Percentiles rank a stretch among this genome's conserved stretches.
These are phyloP conservation scores for Phainopepla nitens DNA, from an alignment of 2,113 vertebrate genomes.

Conservation along the genomic window DNA sequence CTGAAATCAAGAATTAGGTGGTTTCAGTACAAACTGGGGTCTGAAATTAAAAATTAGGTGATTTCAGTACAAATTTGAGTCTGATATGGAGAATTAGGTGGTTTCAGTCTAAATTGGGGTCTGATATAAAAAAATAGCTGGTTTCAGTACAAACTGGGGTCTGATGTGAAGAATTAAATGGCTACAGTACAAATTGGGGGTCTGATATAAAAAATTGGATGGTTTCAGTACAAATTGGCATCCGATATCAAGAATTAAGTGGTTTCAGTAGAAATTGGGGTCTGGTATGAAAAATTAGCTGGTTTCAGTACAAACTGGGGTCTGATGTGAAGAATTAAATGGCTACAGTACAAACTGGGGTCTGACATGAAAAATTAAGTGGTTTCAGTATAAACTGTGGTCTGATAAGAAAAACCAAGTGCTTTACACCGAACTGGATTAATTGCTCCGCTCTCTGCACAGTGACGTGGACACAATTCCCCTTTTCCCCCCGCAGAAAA, in stretches of 20 bases:
- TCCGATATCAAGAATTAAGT: not conserved
- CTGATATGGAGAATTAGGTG: not conserved
- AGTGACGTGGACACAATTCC: fast-evolving
- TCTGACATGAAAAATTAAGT: no score
- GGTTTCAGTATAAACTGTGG: not conserved
- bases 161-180: fast-evolving
- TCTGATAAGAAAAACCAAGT: not conserved
- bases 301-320: no score
- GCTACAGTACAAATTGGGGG: not conserved
- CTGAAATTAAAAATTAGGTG: no score
- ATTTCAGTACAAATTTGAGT: not conserved
- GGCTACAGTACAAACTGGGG: not conserved
- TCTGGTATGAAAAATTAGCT: no score
- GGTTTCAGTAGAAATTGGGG: no score
- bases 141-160: no score
- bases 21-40: not conserved
- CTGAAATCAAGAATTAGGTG: not conserved
- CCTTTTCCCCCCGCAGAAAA: not conserved
- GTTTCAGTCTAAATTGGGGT: no score
- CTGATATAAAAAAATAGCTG: fast-evolving
- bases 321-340: not conserved
- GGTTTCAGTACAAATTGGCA: fast-evolving
- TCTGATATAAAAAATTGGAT: not conserved
- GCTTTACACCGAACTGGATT: not conserved
- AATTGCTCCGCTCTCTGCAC: not conserved